Evolutionary conservation across 2,797 vertebrate species (phyloP), one percentile per base, ranked within the genome.

Genomic region (Margarornis squamiger): DNA sequence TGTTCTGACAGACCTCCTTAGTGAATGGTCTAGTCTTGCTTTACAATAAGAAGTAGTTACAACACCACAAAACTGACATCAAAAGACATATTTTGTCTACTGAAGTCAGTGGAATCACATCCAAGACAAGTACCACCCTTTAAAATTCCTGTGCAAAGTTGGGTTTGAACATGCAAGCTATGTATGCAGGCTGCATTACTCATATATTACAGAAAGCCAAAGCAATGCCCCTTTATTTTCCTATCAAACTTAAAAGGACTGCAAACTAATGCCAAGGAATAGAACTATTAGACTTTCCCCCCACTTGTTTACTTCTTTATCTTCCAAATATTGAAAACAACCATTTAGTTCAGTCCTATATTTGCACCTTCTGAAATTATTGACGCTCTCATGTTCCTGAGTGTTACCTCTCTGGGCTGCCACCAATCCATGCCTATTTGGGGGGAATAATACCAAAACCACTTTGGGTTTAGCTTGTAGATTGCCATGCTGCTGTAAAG

Each of bases 231-330:
- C 49, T n/a, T 75, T 39, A 75, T 63, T 70, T 71, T 74, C 34
- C 46, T 30, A 26, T 11, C 59, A 26, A 52, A 83, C 32, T 27
- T 59, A 59, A 57, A 92, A 59, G 7, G 30, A 71, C 24, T 36
- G 29, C 29, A 76, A 79, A 79, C 12, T n/a, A 63, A 59, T 12
- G 15, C 15, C 26, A 32, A 58, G 43, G 30, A 6, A 58, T 61
- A 36, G 78, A 38, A 32, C 5, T 8, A 15, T 0, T 2, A 58
- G 14, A 34, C 12, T 38, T 77, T 54, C 3, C 2, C 9, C 21
- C 27, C 12, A 27, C 59, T 48, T 34, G 7, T 85, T 39, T 87
- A 72, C n/a, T 70, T 71, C 46, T 73, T 57, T 54, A 49, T 57
- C 45, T 86, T 75, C n/a, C 26, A 62, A 62, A 63, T 48, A 45